phyloP scores from a whole-genome alignment of 2,888 invertebrate genomes.

The Drosophila bunnanda region DNA sequence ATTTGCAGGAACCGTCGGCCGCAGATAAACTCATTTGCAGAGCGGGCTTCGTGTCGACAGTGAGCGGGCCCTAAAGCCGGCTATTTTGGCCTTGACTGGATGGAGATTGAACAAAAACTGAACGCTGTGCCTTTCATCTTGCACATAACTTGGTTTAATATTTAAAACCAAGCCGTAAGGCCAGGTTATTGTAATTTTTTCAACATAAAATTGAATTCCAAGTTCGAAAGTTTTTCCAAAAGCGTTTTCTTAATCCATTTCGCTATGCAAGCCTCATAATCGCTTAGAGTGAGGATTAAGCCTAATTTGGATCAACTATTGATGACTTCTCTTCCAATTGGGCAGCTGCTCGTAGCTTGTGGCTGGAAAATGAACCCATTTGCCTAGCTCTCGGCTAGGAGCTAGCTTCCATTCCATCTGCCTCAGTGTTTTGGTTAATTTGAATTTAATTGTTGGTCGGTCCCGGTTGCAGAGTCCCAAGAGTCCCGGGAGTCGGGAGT shows the following conservation, averaged over 20 bases:
- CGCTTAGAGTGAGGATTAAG: constrained; percentile 6
- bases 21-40: constrained; percentile 42
- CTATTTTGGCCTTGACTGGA: neutral
- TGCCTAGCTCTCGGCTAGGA: constrained; percentile 24
- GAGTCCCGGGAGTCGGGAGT: neutral
- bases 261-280: neutral
- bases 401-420: constrained; percentile 27
- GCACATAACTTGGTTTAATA: neutral
- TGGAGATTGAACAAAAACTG: neutral
- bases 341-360: constrained; percentile 29
- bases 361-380: constrained; percentile 38
- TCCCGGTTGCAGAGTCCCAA: neutral
- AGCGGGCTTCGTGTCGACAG: constrained; percentile 10
- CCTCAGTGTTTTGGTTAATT: constrained; percentile 80
- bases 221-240: too few species aligned
- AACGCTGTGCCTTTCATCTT: neutral
- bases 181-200: neutral
- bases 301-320: constrained; percentile 17
- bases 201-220: neutral
- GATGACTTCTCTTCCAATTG: constrained; percentile 4
- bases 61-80: neutral
- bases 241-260: too few species aligned
- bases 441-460: constrained; percentile 82
- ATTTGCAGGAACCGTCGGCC: constrained; percentile 24
- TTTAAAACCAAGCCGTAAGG: neutral